Evolutionary conservation across 2,888 invertebrate genomes (phyloP).

Genomic region (Agriopis marginaria): DNA sequence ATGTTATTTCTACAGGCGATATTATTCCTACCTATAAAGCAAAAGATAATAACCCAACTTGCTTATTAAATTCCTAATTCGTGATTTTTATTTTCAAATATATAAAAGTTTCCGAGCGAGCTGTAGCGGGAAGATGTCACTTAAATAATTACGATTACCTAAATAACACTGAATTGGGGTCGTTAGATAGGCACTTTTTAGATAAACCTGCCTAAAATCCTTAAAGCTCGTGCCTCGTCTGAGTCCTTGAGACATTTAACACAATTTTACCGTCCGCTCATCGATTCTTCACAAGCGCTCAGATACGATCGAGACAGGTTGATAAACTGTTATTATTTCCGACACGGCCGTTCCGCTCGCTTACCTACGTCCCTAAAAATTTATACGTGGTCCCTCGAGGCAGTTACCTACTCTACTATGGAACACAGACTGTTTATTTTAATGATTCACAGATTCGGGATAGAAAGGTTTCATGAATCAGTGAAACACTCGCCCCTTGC

Average conservation of each 20-base stretch:
- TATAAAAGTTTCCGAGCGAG: too few species aligned
- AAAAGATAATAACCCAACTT: too few species aligned
- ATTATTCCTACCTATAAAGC: too few species aligned
- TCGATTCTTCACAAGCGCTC: slow-evolving; percentile 34
- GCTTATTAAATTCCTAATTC: too few species aligned
- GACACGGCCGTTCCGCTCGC: slow-evolving; percentile 41
- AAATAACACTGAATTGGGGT: too few species aligned
- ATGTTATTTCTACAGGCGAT: too few species aligned
- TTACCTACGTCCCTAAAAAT: slow-evolving; percentile 48
- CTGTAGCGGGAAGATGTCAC: too few species aligned
- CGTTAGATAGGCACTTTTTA: background rate
- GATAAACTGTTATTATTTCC: slow-evolving; percentile 56
- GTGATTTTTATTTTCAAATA: too few species aligned
- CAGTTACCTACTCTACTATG: slow-evolving; percentile 20
- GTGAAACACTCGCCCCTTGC: background rate
- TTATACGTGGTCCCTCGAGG: slow-evolving; percentile 36
- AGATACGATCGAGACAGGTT: slow-evolving; percentile 44
- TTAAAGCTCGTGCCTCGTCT: too few species aligned
- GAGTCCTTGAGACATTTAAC: slow-evolving; percentile 1
- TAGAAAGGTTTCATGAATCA: slow-evolving; percentile 10
- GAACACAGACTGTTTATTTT: slow-evolving; percentile 20
- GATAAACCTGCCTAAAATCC: background rate
- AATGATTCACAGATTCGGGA: slow-evolving; percentile 17
- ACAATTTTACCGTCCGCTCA: slow-evolving; percentile 1
- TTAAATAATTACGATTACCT: too few species aligned